A percentile compares a stretch with the other conserved stretches of the same genome.
These are phyloP conservation scores for Gorsachius magnificus DNA, from an alignment of 2,797 vertebrate species.

Conservation along the genomic window DNA sequence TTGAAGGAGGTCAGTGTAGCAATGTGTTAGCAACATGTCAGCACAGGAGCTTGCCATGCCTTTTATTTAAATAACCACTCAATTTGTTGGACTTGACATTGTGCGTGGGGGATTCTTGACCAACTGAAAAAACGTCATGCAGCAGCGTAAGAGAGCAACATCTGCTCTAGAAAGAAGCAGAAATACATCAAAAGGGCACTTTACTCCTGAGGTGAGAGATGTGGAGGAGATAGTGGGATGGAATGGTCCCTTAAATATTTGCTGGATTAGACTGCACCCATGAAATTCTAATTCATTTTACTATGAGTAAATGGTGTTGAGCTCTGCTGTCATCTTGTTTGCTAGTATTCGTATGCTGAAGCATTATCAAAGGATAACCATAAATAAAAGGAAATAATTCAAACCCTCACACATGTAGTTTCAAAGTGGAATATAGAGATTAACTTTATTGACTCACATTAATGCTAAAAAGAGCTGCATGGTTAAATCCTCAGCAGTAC, in stretches of 20 bases:
- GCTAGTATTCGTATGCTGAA: neutral
- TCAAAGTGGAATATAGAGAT: neutral
- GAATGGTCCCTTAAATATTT: neutral
- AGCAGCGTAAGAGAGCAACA: neutral
- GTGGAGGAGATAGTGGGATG: neutral
- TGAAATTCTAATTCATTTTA: neutral
- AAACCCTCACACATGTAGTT: neutral
- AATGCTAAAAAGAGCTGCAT: neutral
- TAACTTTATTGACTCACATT: neutral
- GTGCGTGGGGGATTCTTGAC: neutral
- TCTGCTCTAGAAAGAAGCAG: neutral
- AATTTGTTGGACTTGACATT: neutral
- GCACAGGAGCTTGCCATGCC: neutral
- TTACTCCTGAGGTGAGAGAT: neutral
- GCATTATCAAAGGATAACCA: neutral
- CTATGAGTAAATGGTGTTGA: neutral
- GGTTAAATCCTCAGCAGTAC: neutral
- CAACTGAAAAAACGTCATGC: neutral
- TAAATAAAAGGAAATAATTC: neutral
- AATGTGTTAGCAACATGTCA: neutral
- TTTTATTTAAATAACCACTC: neutral
- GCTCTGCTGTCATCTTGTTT: neutral
- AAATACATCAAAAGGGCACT: neutral
- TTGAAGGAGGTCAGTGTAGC: neutral
- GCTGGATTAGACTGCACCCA: neutral